phyloP scores from a whole-genome alignment of 2,797 vertebrate genomes.

The Pseudochirops cupreus region DNA sequence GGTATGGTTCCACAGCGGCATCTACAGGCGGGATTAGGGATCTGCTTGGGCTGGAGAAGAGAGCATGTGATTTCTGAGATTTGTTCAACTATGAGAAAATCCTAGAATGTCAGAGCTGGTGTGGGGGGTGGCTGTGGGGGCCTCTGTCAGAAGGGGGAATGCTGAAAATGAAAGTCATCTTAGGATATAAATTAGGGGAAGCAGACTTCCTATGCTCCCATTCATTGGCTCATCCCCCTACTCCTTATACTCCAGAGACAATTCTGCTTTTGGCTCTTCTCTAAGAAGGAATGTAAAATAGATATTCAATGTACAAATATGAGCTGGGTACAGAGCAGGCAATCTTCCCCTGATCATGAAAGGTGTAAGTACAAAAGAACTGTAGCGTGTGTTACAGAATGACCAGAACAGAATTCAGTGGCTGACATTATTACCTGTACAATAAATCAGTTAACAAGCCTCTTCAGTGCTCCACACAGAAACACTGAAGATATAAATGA shows the following conservation, averaged over 20 bases:
- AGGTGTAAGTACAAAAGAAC: neutral
- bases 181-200: neutral
- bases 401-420: neutral
- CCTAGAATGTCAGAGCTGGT: neutral
- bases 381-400: neutral
- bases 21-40: neutral
- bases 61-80: neutral
- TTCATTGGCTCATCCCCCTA: neutral
- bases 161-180: neutral
- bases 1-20: neutral
- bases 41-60: neutral
- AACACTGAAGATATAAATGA: neutral
- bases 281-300: neutral
- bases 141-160: neutral
- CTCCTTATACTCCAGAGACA: neutral
- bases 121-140: neutral
- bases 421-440: neutral
- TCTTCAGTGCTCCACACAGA: neutral
- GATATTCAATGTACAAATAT: neutral
- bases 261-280: neutral
- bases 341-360: neutral
- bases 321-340: neutral
- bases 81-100: neutral
- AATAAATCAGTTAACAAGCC: neutral
- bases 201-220: neutral